Base-by-base conservation (phyloP, 2,113 vertebrate species). In the Cairina moschata region DNA sequence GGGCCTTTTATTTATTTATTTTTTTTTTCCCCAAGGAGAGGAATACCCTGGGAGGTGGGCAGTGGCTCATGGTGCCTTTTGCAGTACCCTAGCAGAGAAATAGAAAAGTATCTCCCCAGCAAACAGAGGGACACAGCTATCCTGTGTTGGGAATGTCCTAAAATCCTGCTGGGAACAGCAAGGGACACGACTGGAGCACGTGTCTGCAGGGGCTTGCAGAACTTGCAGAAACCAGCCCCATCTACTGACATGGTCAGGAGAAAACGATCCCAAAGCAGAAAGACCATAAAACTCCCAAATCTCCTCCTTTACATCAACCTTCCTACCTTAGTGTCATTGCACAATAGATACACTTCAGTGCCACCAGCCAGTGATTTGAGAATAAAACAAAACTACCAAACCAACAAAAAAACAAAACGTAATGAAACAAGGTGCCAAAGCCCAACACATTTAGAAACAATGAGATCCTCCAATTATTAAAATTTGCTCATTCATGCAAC, bases 101-200 rank as follows among this genome's bases (percentile, higher is more conserved):
- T 16, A 59, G 29, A 48, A 6, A 31, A 28, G 21, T 9, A 59
- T 8, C 21, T 65, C 32, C 40, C 42, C 12, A 36, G 56, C 25
- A 83, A 46, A 63, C 0, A 3, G 4, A 42, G 59, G 36, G 40
- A 44, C 15, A 0, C 0, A 8, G 13, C 26, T 25, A 40, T 6
- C 17, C 50, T 4, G 13, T 13, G 68, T 23, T 0, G 0, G 68
- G 40, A 69, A 81, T 11, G 38, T 32, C 42, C 74, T 55, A 42
- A n/a, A 48, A 23, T 2, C 0, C 13, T 44, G 55, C 59, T 10
- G 3, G 7, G 46, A n/a, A 73, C 17, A 69, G 34, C 1, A 14
- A 44, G 77, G 22, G 44, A 38, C 38, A 5, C 0, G 1, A 17
- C 7, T 0, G 0, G 26, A 55, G 13, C 1, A 2, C 15, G 25